Conservation (phyloP, 2,797 vertebrate genomes). For the Ispidina lecontei region DNA sequence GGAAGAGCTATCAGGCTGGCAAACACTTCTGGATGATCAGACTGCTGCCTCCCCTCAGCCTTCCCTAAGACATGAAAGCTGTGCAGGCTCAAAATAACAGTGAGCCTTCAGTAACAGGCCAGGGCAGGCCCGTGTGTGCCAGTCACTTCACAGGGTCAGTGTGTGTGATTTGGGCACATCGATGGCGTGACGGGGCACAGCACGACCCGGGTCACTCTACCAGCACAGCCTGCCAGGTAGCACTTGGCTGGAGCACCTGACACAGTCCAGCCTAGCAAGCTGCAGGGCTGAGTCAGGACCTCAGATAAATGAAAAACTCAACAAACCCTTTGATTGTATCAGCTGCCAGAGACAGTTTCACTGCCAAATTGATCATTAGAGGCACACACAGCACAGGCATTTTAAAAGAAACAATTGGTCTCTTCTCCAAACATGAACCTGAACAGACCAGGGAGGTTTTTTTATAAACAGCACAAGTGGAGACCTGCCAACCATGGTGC, state of each 20-base stretch:
- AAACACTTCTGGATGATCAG: neutral
- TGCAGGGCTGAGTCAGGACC: neutral
- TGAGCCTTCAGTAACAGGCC: rapidly evolving
- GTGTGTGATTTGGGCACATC: rapidly evolving
- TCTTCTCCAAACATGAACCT: neutral
- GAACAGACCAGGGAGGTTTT: constrained; percentile 2
- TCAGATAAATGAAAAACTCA: neutral
- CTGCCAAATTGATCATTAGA: neutral
- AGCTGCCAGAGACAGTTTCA: neutral
- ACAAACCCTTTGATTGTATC: neutral
- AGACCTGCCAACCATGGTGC: neutral
- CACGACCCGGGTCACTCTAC: rapidly evolving
- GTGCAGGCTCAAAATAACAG: neutral
- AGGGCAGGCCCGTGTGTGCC: rapidly evolving
- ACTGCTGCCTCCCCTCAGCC: neutral
- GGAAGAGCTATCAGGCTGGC: rapidly evolving
- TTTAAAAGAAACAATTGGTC: neutral
- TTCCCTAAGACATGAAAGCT: neutral
- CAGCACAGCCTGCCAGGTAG: neutral
- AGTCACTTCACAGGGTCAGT: rapidly evolving
- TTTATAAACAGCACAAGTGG: neutral
- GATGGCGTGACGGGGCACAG: neutral
- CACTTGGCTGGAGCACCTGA: neutral
- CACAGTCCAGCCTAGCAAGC: neutral
- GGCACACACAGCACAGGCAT: neutral